phyloP scores from a whole-genome alignment of 2,113 vertebrate genomes.

The Cynopterus brachyotis region DNA sequence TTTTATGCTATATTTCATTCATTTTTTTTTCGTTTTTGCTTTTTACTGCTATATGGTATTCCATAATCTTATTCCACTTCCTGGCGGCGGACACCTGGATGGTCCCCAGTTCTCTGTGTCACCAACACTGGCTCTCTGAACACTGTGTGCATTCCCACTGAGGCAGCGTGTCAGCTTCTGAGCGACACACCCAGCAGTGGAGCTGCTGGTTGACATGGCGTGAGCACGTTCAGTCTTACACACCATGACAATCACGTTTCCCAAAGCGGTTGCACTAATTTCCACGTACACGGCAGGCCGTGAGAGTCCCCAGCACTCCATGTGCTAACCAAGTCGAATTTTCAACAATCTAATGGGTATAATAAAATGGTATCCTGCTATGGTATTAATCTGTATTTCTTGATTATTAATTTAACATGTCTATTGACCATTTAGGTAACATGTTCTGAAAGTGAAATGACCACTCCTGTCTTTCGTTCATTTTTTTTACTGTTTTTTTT shows the following conservation, averaged over 20 bases:
- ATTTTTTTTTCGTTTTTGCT: not conserved
- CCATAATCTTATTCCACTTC: not conserved
- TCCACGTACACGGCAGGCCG: not conserved
- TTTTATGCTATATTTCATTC: not conserved
- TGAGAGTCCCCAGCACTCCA: not conserved
- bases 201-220: not conserved
- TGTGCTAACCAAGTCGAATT: not conserved
- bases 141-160: not conserved
- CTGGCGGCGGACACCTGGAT: not conserved
- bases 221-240: not conserved
- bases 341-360: not conserved
- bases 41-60: not conserved
- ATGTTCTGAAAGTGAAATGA: not conserved
- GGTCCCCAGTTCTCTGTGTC: not conserved
- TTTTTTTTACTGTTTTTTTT: not conserved
- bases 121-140: not conserved
- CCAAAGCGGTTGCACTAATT: not conserved
- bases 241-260: not conserved
- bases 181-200: not conserved
- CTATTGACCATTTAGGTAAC: not conserved
- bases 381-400: not conserved
- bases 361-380: not conserved
- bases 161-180: not conserved
- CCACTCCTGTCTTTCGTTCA: not conserved
- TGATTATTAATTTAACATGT: not conserved